Evolutionary conservation across 2,888 invertebrate genomes (phyloP).

Genomic region (Chesias legatella): DNA sequence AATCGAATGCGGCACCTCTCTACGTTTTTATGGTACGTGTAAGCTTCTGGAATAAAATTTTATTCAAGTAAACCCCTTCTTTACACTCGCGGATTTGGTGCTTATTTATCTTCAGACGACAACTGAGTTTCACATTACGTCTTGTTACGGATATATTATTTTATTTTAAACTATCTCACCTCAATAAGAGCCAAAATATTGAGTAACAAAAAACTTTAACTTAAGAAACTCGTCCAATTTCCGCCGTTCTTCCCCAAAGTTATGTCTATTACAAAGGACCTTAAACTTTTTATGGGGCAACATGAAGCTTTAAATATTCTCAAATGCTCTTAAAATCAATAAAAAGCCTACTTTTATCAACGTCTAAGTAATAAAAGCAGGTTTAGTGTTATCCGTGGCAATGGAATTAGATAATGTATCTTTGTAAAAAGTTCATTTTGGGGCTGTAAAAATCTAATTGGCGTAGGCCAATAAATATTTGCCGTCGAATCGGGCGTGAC

Average conservation of each 20-base stretch:
- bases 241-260: conserved; percentile 40
- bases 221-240: conserved; percentile 30
- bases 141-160: conserved; percentile 10
- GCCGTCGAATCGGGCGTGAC: conserved; percentile 49
- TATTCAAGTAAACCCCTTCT: conserved; percentile 45
- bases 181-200: conserved; percentile 4
- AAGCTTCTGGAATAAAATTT: conserved; percentile 53
- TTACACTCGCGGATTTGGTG: conserved; percentile 34
- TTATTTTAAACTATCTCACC: conserved; percentile 2
- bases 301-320: conserved; percentile 69
- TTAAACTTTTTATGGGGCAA: conserved; percentile 64
- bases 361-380: conserved; percentile 69
- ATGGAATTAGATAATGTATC: conserved; percentile 73
- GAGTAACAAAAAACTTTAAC: background rate
- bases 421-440: conserved; percentile 60
- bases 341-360: conserved; percentile 73
- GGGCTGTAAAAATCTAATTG: conserved; percentile 70
- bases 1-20: conserved; percentile 62
- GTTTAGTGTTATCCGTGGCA: conserved; percentile 70
- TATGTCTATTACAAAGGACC: conserved; percentile 57
- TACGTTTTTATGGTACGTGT: conserved; percentile 57
- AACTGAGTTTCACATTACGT: conserved; percentile 12
- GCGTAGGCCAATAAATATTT: conserved; percentile 67
- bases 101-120: conserved; percentile 28
- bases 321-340: conserved; percentile 74